phyloP scores from a whole-genome alignment of 2,888 invertebrate genomes.

The Euclidia mi region DNA sequence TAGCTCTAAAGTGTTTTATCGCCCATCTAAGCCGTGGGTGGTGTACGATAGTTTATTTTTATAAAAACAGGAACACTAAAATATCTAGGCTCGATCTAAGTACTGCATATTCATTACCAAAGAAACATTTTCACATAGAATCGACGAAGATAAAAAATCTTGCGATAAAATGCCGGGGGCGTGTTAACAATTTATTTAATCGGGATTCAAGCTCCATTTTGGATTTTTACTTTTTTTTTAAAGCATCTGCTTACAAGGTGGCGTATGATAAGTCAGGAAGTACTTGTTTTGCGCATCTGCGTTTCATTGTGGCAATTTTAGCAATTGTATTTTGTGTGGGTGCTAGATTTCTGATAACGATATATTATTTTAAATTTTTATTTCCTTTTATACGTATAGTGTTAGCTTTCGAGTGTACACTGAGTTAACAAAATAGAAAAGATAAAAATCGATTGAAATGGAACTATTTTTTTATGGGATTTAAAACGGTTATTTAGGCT shows the following conservation, averaged over 20 bases:
- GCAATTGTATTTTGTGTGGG: slow-evolving; percentile 19
- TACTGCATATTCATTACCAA: slow-evolving; percentile 74
- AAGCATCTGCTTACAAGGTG: slow-evolving; percentile 82
- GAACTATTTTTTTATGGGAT: too few species aligned
- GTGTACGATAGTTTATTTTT: slow-evolving; percentile 65
- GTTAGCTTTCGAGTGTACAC: too few species aligned
- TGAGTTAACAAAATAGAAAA: too few species aligned
- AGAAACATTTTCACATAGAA: slow-evolving; percentile 75
- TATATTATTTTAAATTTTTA: too few species aligned
- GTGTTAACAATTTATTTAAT: slow-evolving; percentile 83
- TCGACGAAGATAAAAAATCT: slow-evolving; percentile 77
- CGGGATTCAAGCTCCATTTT: slow-evolving; percentile 71
- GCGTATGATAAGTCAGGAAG: slow-evolving; percentile 78
- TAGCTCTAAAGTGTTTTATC: slow-evolving; percentile 54
- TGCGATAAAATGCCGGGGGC: slow-evolving; percentile 74
- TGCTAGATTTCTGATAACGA: slow-evolving; percentile 12
- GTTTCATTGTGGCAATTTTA: slow-evolving; percentile 46
- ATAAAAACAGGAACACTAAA: slow-evolving; percentile 70
- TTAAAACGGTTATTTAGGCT: too few species aligned
- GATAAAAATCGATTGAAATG: too few species aligned
- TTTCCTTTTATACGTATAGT: too few species aligned
- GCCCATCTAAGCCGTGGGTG: slow-evolving; percentile 67
- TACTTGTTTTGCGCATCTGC: slow-evolving; percentile 58
- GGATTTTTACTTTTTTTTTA: slow-evolving; percentile 55
- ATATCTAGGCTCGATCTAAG: slow-evolving; percentile 79